Percentiles rank a stretch among this genome's conserved stretches.
Evolutionary conservation across 64 coral and sea anemone species (phyloP).

Genomic region (Pocillopora verrucosa): DNA sequence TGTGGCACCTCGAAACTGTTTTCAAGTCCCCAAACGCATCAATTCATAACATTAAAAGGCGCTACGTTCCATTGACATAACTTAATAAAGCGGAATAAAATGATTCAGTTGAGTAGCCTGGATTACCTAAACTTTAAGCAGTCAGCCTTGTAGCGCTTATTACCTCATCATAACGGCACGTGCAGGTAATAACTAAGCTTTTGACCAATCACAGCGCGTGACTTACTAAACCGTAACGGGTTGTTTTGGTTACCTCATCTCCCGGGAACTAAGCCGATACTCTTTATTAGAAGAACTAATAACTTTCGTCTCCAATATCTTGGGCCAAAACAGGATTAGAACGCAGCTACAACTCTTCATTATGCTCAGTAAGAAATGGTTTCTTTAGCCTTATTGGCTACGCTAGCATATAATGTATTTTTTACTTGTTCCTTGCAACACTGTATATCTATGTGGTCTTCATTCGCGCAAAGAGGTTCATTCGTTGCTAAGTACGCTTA

Average conservation of each 20-base stretch:
- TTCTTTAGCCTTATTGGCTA: neutral
- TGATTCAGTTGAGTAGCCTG: conserved; percentile 9
- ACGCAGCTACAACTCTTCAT: neutral
- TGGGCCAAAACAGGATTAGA: neutral
- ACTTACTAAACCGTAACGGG: conserved; percentile 16
- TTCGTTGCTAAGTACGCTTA: too few relatives aligned
- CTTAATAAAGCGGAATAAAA: neutral
- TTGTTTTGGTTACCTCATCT: conserved; percentile 60
- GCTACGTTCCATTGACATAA: neutral
- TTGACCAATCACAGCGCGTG: conserved; percentile 23
- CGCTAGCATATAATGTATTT: too few relatives aligned
- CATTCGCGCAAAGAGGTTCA: too few relatives aligned
- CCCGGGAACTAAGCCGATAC: conserved; percentile 40
- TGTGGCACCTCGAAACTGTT: too few relatives aligned
- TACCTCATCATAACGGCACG: conserved; percentile 59
- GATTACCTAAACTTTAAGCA: neutral
- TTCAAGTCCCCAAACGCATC: neutral
- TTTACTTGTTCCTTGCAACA: too few relatives aligned
- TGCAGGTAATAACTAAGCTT: conserved; percentile 27
- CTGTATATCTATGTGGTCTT: too few relatives aligned
- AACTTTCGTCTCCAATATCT: neutral
- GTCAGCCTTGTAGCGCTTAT: conserved; percentile 28
- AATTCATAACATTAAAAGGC: conserved; percentile 11
- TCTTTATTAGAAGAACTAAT: conserved; percentile 45
- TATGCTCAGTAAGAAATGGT: neutral